Base-by-base conservation (phyloP, 2,797 vertebrate genomes). In the Tenualosa ilisha region DNA sequence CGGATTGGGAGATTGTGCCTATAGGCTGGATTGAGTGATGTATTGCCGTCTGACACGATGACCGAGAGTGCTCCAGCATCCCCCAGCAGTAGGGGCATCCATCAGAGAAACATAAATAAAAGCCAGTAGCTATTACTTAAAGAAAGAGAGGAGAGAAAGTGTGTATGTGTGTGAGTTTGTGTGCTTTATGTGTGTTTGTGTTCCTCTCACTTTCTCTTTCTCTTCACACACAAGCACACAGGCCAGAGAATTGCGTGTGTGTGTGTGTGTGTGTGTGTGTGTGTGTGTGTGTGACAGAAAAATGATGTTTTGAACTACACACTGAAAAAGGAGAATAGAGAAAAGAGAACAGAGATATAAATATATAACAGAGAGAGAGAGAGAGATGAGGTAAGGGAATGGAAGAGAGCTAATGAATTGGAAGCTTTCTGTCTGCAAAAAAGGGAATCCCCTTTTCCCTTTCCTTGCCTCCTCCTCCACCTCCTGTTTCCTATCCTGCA, bases 31-130 rank as follows among this genome's bases (percentile, higher is more conserved):
- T 82, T 26, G 46, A 83, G 83, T 89, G 84, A 88, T 86, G 86
- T 89, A 88, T 89, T 83, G 65, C 81, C 61, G 79, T 83, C 61
- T 87, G 90, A 82, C 81, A 82, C 75, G 53, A 37, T 49, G 46
- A 24, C 81, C 83, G 37, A 31, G 63, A 56, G 81, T 79, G 82
- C 65, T 68, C 82, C 49, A 11, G 40, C 79, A 79, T 83, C 85
- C 82, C 13, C 79, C 81, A 83, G 75, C 79, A 46, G 83, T 83
- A 65, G 43, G 84, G 83, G 89, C 85, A 87, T 88, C 85, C 81
- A 65, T n/a, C 56, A 85, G 81, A 86, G 86, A 90, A 88, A 87
- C 84, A 79, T 88, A 86, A 89, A 90, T 89, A 83, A 86, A 89
- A 86, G 72, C 85, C 86, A 85, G 37, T 56, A 68, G 88, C 85